Conservation (phyloP, 53 echinoderm and acorn worm genomes). For the Echinarachnius parma region DNA sequence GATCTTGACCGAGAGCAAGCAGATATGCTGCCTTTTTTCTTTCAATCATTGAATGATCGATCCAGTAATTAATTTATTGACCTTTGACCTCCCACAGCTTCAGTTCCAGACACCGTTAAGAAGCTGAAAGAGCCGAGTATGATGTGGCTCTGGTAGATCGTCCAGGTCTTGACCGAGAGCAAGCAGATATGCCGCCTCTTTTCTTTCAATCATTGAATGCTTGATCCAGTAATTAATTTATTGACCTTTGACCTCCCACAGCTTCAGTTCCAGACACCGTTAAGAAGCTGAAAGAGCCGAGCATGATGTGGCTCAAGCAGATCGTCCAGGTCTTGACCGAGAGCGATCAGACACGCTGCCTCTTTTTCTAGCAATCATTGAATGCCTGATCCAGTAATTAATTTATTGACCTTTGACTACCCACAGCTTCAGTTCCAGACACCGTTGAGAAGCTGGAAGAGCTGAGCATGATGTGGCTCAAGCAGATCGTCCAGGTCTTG, state of each 20-base stretch:
- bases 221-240: too few relatives aligned
- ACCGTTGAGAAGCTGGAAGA: conserved; percentile 97
- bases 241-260: too few relatives aligned
- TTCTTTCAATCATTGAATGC: too few relatives aligned
- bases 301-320: conserved; percentile 88
- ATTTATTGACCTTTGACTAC: background rate
- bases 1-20: conserved; percentile 93
- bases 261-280: conserved; percentile 92
- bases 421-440: conserved; percentile 79
- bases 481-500: conserved; percentile 96
- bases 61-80: too few relatives aligned
- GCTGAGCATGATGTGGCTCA: conserved; percentile 84
- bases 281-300: conserved; percentile 90
- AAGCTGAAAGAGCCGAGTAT: conserved; percentile 87
- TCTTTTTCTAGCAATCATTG: too few relatives aligned
- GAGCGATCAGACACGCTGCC: conserved; percentile 98
- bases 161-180: conserved; percentile 94
- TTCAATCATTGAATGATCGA: too few relatives aligned
- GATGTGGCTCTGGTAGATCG: conserved; percentile 94
- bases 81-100: too few relatives aligned
- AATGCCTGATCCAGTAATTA: too few relatives aligned
- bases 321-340: conserved; percentile 95
- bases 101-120: conserved; percentile 91
- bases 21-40: too few relatives aligned
- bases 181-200: conserved; percentile 99